phyloP scores from a whole-genome alignment of 1,140 invertebrate genomes.

The Diprion similis region DNA sequence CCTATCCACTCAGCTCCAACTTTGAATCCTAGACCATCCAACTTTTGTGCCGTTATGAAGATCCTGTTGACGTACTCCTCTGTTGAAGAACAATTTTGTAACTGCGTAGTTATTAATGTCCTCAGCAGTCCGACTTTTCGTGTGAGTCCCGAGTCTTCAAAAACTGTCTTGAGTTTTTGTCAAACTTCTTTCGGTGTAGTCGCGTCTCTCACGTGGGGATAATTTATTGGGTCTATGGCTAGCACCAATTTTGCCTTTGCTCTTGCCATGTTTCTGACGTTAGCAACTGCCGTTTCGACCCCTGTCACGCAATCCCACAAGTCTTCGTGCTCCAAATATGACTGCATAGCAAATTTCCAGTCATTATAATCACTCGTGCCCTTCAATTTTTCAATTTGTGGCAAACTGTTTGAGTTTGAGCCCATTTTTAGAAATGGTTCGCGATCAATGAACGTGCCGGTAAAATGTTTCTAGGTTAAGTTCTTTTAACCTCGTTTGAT shows the following conservation, averaged over 20 bases:
- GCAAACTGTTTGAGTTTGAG: no score
- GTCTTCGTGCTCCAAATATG: constrained; percentile 42
- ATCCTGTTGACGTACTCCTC: constrained; percentile 49
- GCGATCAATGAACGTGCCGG: no score
- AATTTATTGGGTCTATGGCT: constrained; percentile 40
- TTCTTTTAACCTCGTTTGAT: no score
- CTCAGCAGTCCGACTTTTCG: constrained; percentile 43
- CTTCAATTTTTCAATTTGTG: constrained; percentile 34
- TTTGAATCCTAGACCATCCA: no score
- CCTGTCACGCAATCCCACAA: constrained; percentile 35
- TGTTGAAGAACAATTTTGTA: constrained; percentile 40
- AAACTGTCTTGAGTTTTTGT: constrained; percentile 36
- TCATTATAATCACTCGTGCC: constrained; percentile 41
- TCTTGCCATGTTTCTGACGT: constrained; percentile 33
- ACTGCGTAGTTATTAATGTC: constrained; percentile 36
- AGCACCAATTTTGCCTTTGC: constrained; percentile 43
- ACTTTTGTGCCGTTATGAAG: constrained; percentile 42
- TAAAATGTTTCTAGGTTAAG: no score
- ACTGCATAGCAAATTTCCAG: constrained; percentile 44
- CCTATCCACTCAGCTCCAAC: no score
- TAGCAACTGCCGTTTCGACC: background rate
- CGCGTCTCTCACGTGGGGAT: constrained; percentile 36
- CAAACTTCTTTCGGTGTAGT: constrained; percentile 34
- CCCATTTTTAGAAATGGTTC: no score
- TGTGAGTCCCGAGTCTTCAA: constrained; percentile 45